Evolutionary conservation across 2,113 vertebrate species (phyloP), one percentile per base, ranked within the genome.

Genomic region (Esox niger): DNA sequence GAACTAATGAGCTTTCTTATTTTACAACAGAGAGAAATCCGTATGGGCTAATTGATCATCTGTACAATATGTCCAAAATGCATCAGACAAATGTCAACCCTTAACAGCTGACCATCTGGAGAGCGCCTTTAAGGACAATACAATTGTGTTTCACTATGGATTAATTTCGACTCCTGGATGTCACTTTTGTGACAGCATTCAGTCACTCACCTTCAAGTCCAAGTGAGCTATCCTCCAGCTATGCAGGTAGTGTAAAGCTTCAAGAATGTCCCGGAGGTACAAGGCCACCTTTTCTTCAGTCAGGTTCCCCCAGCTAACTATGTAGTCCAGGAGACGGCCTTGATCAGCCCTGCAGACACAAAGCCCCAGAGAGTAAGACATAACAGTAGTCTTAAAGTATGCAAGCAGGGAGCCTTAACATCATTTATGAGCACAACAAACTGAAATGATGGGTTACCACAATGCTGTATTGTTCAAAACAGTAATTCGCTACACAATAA

Each of bases 261-360:
- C 95, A 80, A 99, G 94, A 88, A 98, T 93, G 85, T 98, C 95
- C 90, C 93, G 90, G 82, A 99, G 91, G 82, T 98, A 96, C 15
- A 92, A 88, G 77, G 92, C 92, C 87, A 98, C 95, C 87, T 96
- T 98, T 81, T 95, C 96, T 86, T 99, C 97, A 0, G 96, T 98
- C 86, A 98, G 93, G 89, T 94, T 96, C 70, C 96, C 96, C 96
- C 96, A 98, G 88, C 94, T 95, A 74, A 99, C 95, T 1, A 99
- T 89, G 0, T 95, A 98, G 88, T 99, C 96, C 84, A 99, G 92
- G 83, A 99, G 94, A 75, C 95, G 95, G 46, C 96, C 96, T 79
- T 98, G 96, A 84, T 97, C 96, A 62, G 96, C 96, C 92, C 97
- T 98, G 76, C 17, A n/a, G 63, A 65, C 66, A 70, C 86, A 64